Evolutionary conservation across 2,113 vertebrate species (phyloP).

Genomic region (Progne subis): DNA sequence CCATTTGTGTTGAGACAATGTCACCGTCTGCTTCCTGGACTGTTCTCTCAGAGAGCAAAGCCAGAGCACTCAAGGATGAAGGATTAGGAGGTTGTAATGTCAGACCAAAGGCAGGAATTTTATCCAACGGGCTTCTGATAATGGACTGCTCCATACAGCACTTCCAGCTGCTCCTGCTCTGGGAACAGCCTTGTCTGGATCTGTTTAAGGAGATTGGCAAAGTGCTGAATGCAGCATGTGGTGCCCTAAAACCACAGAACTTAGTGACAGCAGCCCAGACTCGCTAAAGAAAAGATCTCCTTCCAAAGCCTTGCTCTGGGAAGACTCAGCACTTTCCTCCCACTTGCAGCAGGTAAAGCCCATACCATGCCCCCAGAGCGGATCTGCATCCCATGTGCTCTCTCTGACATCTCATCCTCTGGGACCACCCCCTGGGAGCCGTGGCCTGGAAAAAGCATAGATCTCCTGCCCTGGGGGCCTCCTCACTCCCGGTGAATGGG

Average conservation of each 20-base stretch:
- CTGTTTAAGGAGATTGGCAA: constrained; percentile 40
- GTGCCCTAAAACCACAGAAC: constrained; percentile 65
- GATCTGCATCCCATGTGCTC: rapidly evolving
- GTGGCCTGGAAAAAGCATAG: rapidly evolving
- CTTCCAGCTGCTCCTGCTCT: constrained; percentile 59
- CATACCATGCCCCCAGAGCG: rapidly evolving
- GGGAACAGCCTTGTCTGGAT: constrained; percentile 38
- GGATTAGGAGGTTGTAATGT: background rate
- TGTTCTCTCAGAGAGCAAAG: background rate
- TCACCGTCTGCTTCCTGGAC: background rate
- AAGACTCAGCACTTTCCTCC: constrained; percentile 32
- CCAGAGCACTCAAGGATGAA: background rate
- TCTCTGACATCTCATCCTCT: rapidly evolving
- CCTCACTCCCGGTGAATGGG: rapidly evolving
- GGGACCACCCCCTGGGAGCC: background rate
- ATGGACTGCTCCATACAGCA: background rate
- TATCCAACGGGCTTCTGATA: background rate
- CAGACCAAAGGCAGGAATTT: constrained; percentile 19
- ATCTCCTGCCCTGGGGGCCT: background rate
- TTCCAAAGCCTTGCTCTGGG: constrained; percentile 1
- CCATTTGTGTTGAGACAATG: background rate
- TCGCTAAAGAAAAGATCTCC: constrained; percentile 31
- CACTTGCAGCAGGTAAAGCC: background rate
- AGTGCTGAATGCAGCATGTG: constrained; percentile 67
- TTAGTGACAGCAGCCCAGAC: constrained; percentile 62